phyloP scores from a whole-genome alignment of 2,797 vertebrate genomes.

The Scolopax bukidnonensis region DNA sequence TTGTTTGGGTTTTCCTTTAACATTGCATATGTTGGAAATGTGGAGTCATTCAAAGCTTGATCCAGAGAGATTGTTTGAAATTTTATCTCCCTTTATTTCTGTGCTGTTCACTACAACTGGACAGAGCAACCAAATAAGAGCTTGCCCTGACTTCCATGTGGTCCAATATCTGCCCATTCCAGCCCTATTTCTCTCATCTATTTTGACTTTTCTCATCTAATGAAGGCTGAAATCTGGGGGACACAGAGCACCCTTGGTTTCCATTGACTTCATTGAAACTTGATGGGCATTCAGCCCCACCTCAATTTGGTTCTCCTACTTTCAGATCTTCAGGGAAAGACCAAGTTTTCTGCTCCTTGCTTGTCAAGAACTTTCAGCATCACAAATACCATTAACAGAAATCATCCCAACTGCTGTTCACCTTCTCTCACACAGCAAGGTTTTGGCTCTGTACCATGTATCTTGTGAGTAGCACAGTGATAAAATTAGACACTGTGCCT shows the following conservation, averaged over 20 bases:
- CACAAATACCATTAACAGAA: not conserved
- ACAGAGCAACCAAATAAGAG: not conserved
- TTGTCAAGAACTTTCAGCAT: not conserved
- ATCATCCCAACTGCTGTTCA: not conserved
- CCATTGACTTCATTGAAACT: not conserved
- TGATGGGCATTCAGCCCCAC: not conserved
- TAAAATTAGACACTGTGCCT: not conserved
- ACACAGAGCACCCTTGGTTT: not conserved
- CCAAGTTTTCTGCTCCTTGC: not conserved
- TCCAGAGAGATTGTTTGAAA: not conserved
- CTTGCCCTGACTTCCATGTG: not conserved
- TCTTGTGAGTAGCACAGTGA: not conserved
- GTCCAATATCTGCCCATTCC: not conserved
- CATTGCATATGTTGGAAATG: not conserved
- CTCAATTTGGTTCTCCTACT: not conserved
- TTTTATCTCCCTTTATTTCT: not conserved
- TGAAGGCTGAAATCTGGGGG: not conserved
- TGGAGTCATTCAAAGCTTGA: not conserved
- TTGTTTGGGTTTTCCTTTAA: slow-evolving; percentile 13
- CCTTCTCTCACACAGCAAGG: not conserved
- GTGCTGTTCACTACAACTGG: not conserved
- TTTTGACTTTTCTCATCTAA: not conserved
- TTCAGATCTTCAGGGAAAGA: not conserved
- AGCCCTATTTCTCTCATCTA: not conserved
- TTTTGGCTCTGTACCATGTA: not conserved